These are phyloP conservation scores for Diploptera punctata DNA, from an alignment of 2,888 invertebrate species.

Conservation along the genomic window DNA sequence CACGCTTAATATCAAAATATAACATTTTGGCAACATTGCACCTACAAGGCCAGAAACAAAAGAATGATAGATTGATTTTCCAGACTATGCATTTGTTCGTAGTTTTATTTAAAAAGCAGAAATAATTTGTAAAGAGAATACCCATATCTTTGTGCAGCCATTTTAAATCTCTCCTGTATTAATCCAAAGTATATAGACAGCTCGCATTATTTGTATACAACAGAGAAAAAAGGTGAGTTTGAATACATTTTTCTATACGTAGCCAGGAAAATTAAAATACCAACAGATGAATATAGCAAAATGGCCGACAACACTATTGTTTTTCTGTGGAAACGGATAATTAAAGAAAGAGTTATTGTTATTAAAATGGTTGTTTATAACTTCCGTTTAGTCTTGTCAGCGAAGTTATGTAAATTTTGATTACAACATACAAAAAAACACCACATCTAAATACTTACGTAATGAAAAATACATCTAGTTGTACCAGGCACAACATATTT, in stretches of 20 bases:
- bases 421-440: conserved; percentile 34
- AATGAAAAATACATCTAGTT: too few relatives aligned
- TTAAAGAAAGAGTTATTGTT: conserved; percentile 40
- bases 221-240: conserved; percentile 5
- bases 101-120: conserved; percentile 1
- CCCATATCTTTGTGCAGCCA: background rate
- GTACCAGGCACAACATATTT: too few relatives aligned
- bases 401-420: conserved; percentile 38
- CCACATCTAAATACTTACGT: too few relatives aligned
- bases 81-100: background rate
- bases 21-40: too few relatives aligned
- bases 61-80: background rate
- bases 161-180: conserved; percentile 19
- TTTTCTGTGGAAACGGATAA: conserved; percentile 33
- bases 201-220: background rate
- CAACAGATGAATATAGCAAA: too few relatives aligned
- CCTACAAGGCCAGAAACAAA: conserved; percentile 14
- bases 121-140: conserved; percentile 9
- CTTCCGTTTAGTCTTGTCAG: conserved; percentile 33
- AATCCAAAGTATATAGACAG: too few relatives aligned
- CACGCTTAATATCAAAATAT: too few relatives aligned
- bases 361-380: conserved; percentile 40
- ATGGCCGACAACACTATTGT: conserved; percentile 31
- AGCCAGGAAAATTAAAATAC: conserved; percentile 36
- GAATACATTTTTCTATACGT: conserved; percentile 19